Percentiles rank a stretch among this genome's conserved stretches.
Conservation (phyloP, 2,797 vertebrate genomes). For the Urocyon cinereoargenteus region DNA sequence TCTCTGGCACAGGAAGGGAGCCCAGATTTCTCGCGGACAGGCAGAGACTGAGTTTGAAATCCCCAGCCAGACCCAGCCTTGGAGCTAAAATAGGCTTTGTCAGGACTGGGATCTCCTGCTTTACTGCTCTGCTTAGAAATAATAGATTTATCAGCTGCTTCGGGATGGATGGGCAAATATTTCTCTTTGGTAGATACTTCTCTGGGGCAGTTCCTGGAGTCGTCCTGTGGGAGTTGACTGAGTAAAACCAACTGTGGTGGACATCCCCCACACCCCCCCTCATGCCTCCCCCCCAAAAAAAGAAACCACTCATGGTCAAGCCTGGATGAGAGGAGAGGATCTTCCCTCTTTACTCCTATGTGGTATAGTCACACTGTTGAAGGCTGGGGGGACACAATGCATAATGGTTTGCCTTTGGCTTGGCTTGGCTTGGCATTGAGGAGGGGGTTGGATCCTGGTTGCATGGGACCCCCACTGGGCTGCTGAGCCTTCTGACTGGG, state of each 20-base stretch:
- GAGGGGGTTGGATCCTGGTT: conserved; percentile 9
- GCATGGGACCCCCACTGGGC: not conserved
- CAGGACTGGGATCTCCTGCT: conserved; percentile 41
- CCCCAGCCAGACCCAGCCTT: conserved; percentile 1
- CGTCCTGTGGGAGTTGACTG: conserved; percentile 4
- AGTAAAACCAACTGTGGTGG: not conserved
- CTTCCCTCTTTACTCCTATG: not conserved
- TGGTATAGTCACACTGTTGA: conserved; percentile 18
- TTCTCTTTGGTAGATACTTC: conserved; percentile 20
- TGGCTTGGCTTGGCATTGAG: not conserved
- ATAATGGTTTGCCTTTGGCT: not conserved
- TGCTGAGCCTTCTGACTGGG: not conserved
- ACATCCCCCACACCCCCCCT: not conserved
- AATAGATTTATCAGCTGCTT: not conserved
- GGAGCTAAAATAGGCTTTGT: conserved; percentile 52
- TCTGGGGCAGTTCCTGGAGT: conserved; percentile 25
- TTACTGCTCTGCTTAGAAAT: conserved; percentile 61
- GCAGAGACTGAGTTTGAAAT: conserved; percentile 62
- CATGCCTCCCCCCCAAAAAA: not conserved
- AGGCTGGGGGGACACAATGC: not conserved
- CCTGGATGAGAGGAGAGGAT: not conserved
- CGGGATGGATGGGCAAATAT: conserved; percentile 25
- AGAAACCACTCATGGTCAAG: not conserved
- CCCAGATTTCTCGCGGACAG: conserved; percentile 47
- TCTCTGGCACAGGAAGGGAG: conserved; percentile 29